Evolutionary conservation across 2,888 invertebrate genomes (phyloP).

Genomic region (Cataglyphis altisquamis): DNA sequence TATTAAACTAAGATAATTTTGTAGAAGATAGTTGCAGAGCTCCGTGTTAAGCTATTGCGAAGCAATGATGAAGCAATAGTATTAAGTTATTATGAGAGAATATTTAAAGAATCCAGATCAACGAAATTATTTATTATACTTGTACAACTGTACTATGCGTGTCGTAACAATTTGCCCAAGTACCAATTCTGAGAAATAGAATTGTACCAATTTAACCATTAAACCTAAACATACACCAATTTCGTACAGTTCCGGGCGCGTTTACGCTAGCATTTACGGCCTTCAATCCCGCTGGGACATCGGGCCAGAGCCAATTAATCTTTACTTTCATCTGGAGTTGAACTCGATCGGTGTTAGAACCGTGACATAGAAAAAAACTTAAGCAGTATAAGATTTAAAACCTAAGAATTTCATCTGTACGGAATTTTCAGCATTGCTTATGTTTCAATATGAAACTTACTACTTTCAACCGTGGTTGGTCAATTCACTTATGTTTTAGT

Average conservation of each 20-base stretch:
- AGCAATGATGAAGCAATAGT: neutral
- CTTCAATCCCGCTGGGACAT: neutral
- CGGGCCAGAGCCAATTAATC: neutral
- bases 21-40: neutral
- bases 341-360: neutral
- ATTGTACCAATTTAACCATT: neutral
- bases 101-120: neutral
- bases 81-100: neutral
- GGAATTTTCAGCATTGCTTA: too few species aligned
- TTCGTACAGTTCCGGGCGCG: neutral
- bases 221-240: neutral
- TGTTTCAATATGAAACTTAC: too few species aligned
- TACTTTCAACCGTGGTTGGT: too few species aligned
- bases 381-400: too few species aligned
- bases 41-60: neutral
- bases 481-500: too few species aligned
- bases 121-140: neutral
- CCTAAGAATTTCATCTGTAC: too few species aligned
- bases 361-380: too few species aligned
- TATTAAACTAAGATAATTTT: neutral
- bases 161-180: neutral
- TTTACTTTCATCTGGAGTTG: neutral
- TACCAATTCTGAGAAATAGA: neutral
- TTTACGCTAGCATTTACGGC: constrained; percentile 4
- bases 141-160: neutral